phyloP scores from a whole-genome alignment of 1,140 invertebrate genomes.

The Drosophila santomea region DNA sequence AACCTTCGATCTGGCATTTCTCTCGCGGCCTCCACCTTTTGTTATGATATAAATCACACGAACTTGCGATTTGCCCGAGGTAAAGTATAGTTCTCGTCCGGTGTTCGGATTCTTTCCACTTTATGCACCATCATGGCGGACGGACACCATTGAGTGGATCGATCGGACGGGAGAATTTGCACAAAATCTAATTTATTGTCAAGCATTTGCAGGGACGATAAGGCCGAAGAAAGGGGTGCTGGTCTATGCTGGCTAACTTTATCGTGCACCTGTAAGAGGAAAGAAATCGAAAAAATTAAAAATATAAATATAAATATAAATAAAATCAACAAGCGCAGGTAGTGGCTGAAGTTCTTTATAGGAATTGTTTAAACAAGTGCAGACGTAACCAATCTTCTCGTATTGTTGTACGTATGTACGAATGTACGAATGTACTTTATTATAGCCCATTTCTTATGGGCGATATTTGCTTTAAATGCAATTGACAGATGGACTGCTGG shows the following conservation, averaged over 20 bases:
- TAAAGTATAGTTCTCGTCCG: conserved; percentile 26
- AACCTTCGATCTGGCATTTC: conserved; percentile 25
- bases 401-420: conserved; percentile 35
- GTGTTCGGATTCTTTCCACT: conserved; percentile 16
- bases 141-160: conserved; percentile 55
- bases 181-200: conserved; percentile 81
- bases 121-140: conserved; percentile 67
- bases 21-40: conserved; percentile 11
- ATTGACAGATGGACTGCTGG: conserved; percentile 75
- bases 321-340: conserved; percentile 31
- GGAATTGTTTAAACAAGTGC: conserved; percentile 77
- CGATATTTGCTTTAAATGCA: conserved; percentile 72
- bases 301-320: conserved; percentile 35
- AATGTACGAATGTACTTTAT: conserved; percentile 17
- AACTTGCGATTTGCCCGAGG: conserved; percentile 49
- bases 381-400: conserved; percentile 70
- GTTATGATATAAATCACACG: conserved; percentile 69
- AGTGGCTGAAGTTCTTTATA: conserved; percentile 20
- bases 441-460: conserved; percentile 59
- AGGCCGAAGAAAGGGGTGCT: conserved; percentile 47
- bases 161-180: conserved; percentile 60
- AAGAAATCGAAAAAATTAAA: conserved; percentile 34
- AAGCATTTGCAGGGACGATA: conserved; percentile 71
- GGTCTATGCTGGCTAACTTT: conserved; percentile 54
- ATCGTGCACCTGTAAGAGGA: conserved; percentile 70